Base-by-base conservation (phyloP, 35 echinoderm and acorn worm species). In the Anneissia japonica region DNA sequence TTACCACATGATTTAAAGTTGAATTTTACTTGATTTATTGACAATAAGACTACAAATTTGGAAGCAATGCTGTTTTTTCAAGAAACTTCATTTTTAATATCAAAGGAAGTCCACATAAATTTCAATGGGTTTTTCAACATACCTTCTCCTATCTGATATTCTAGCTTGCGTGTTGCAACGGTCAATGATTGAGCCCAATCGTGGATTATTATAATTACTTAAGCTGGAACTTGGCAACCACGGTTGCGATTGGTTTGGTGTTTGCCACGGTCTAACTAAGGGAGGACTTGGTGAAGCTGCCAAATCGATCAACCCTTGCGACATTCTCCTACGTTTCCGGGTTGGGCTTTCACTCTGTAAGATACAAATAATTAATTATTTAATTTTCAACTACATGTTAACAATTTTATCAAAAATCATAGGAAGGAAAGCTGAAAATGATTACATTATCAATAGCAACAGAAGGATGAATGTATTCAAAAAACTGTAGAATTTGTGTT, bases 261-360 rank as follows among this genome's bases (percentile, higher is more conserved):
- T 90, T 82, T 94, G 96, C 96, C 96, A 99, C 39, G 96, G 96
- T 77, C 96, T 84, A 86, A 93, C 89, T 45, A 93, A 81, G 38
- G 89, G 96, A 73, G 86, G 96, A 81, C 96, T 99, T 35, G 96
- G 92, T 56, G 96, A 93, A 32, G 87, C 84, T 45, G 91, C 84
- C 72, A 93, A 75, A 80, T 91, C 96, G 19, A 99, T 92, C 72
- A 85, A 40, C 88, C 96, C 89, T 85, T 99, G 96, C 33, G 96
- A 99, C 92, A 99, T 99, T 79, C 96, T 93, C 86, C 96, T 87
- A 32, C 92, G 89, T 84, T 99, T 99, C 85, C 96, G 92, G 89
- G 83, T 99, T 75, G 96, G 96, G 89, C 96, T 94, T 90, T 99
- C 96, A 94, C 92, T 99, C 96, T 99, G 76, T 31, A 46, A 36